These are phyloP conservation scores for Lagocephalus sceleratus DNA, from an alignment of 2,797 vertebrate species.

Conservation along the genomic window DNA sequence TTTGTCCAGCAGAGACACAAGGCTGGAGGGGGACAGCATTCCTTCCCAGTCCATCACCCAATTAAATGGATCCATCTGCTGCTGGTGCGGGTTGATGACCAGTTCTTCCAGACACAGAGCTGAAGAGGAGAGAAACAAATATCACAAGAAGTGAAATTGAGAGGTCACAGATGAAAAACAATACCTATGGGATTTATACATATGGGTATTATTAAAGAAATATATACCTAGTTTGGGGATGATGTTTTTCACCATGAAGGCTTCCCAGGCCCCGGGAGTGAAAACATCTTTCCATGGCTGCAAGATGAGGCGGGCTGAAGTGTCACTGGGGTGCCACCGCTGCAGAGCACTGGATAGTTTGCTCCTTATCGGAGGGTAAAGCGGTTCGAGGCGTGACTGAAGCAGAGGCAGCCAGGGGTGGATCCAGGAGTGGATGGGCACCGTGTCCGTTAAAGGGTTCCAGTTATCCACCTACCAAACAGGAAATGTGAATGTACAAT, in stretches of 20 bases:
- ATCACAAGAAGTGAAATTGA: neutral
- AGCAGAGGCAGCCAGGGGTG: constrained; percentile 96
- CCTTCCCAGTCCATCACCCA: constrained; percentile 98
- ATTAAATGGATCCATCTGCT: constrained; percentile 95
- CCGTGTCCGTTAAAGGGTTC: constrained; percentile 96
- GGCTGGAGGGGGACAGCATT: constrained; percentile 91
- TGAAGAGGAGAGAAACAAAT: constrained; percentile 44
- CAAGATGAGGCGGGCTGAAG: constrained; percentile 94
- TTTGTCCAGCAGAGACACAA: constrained; percentile 92
- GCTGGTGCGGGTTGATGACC: constrained; percentile 95
- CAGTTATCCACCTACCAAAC: constrained; percentile 88
- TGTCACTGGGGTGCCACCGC: constrained; percentile 95
- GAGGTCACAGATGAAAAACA: neutral
- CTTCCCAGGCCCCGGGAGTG: constrained; percentile 94
- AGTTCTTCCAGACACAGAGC: constrained; percentile 91
- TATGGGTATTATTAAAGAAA: constrained; percentile 1
- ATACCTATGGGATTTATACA: neutral
- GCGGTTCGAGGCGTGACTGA: constrained; percentile 87
- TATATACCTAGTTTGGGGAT: constrained; percentile 91
- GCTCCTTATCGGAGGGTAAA: constrained; percentile 92
- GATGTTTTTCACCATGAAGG: constrained; percentile 98
- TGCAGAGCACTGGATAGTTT: constrained; percentile 92
- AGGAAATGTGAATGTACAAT: constrained; percentile 3
- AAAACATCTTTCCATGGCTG: constrained; percentile 98
- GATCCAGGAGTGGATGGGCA: constrained; percentile 97